phyloP scores from a whole-genome alignment of 2,888 invertebrate species.

The Meganola albula region DNA sequence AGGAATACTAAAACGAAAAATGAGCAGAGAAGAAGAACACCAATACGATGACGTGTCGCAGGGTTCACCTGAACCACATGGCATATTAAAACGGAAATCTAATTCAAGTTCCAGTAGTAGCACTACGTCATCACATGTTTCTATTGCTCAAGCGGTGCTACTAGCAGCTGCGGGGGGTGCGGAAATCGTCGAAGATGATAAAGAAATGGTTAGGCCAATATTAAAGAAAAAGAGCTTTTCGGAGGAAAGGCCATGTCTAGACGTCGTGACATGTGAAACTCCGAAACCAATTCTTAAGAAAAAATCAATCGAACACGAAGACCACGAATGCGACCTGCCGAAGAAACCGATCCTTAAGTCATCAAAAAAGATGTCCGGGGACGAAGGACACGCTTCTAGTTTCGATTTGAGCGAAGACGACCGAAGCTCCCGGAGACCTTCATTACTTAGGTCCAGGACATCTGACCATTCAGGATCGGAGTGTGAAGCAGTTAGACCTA shows the following conservation, averaged over 20 bases:
- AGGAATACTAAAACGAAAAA: slow-evolving; percentile 83
- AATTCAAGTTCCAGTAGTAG: slow-evolving; percentile 82
- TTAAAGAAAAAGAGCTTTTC: slow-evolving; percentile 89
- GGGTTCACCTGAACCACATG: slow-evolving; percentile 83
- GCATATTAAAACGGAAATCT: slow-evolving; percentile 88
- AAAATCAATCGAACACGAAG: slow-evolving; percentile 87
- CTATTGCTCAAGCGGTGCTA: slow-evolving; percentile 82
- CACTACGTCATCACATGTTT: slow-evolving; percentile 81
- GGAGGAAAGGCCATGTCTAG: slow-evolving; percentile 80
- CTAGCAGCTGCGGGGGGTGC: slow-evolving; percentile 81
- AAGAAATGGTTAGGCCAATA: slow-evolving; percentile 84
- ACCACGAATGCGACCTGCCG: slow-evolving; percentile 83
- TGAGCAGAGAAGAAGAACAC: slow-evolving; percentile 80
- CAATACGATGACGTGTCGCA: slow-evolving; percentile 79
- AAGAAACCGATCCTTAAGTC: slow-evolving; percentile 88
- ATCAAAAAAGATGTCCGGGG: slow-evolving; percentile 81
- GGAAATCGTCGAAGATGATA: slow-evolving; percentile 74
- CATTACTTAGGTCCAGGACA: slow-evolving; percentile 74
- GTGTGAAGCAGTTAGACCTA: slow-evolving; percentile 79
- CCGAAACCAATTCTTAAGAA: slow-evolving; percentile 91
- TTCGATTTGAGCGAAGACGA: slow-evolving; percentile 76
- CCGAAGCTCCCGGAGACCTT: slow-evolving; percentile 76
- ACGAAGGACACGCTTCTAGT: slow-evolving; percentile 77
- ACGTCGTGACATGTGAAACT: slow-evolving; percentile 61
- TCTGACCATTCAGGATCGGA: slow-evolving; percentile 76